These are phyloP conservation scores for Eleutherodactylus coqui DNA, from an alignment of 2,797 vertebrate genomes.

Conservation along the genomic window DNA sequence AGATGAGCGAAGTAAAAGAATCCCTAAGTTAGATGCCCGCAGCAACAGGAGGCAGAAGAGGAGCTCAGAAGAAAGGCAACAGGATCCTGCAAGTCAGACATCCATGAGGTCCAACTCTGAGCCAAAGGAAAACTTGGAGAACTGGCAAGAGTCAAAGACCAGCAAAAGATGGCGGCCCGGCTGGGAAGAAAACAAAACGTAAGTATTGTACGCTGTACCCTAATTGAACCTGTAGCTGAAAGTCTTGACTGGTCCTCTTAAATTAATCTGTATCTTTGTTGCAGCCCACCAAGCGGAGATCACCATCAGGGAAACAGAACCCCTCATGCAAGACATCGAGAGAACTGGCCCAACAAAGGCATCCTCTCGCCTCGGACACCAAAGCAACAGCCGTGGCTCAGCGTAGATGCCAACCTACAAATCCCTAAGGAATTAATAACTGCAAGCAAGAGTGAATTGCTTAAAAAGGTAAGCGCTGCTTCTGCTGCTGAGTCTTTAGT, in stretches of 20 bases:
- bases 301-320: slow-evolving; percentile 81
- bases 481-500: too few species aligned
- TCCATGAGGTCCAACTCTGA: slow-evolving; percentile 81
- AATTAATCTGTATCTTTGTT: slow-evolving; percentile 48
- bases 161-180: slow-evolving; percentile 91
- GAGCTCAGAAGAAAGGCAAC: slow-evolving; percentile 83
- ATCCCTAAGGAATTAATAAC: slow-evolving; percentile 92
- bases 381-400: slow-evolving; percentile 91
- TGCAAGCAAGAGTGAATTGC: slow-evolving; percentile 93
- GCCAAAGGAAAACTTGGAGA: slow-evolving; percentile 83
- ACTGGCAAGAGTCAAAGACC: slow-evolving; percentile 80
- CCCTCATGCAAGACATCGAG: slow-evolving; percentile 84
- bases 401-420: slow-evolving; percentile 94
- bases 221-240: not conserved
- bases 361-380: slow-evolving; percentile 82
- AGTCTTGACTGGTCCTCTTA: too few species aligned
- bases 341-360: slow-evolving; percentile 82
- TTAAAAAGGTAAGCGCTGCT: slow-evolving; percentile 84
- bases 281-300: slow-evolving; percentile 83
- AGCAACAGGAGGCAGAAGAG: slow-evolving; percentile 88
- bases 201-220: slow-evolving; percentile 65
- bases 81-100: slow-evolving; percentile 77
- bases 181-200: slow-evolving; percentile 97
- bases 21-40: slow-evolving; percentile 75
- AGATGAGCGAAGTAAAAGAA: slow-evolving; percentile 89